phyloP scores from a whole-genome alignment of 2,797 vertebrate species.

The Cheracebus regulus region DNA sequence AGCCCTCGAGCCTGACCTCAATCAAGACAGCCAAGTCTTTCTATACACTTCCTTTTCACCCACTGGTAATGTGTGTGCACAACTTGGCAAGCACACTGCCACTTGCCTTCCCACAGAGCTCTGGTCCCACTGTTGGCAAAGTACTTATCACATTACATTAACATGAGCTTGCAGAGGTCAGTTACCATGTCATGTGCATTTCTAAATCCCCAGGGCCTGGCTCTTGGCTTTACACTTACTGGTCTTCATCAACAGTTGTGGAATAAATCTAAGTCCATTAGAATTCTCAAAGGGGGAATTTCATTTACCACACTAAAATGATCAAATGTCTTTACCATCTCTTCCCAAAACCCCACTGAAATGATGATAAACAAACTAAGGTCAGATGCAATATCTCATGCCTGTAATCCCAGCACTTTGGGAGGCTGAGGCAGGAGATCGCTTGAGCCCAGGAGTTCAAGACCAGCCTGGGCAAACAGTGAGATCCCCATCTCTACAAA shows the following conservation, averaged over 20 bases:
- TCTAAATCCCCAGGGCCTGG: not conserved
- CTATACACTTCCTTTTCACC: not conserved
- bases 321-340: not conserved
- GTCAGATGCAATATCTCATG: not conserved
- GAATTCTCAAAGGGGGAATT: not conserved
- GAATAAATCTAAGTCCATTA: not conserved
- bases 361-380: not conserved
- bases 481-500: not conserved
- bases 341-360: slow-evolving; percentile 12
- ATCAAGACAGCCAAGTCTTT: not conserved
- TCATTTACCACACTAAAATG: not conserved
- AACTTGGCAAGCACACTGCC: not conserved
- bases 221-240: not conserved
- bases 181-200: not conserved
- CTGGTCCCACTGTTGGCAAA: not conserved
- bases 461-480: not conserved
- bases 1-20: not conserved
- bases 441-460: not conserved
- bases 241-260: not conserved
- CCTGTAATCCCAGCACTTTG: not conserved
- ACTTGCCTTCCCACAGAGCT: not conserved
- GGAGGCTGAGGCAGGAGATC: not conserved
- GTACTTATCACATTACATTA: not conserved
- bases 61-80: not conserved
- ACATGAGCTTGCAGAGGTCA: not conserved